Conservation (phyloP, 1,140 invertebrate species). For the Sitodiplosis mosellana region DNA sequence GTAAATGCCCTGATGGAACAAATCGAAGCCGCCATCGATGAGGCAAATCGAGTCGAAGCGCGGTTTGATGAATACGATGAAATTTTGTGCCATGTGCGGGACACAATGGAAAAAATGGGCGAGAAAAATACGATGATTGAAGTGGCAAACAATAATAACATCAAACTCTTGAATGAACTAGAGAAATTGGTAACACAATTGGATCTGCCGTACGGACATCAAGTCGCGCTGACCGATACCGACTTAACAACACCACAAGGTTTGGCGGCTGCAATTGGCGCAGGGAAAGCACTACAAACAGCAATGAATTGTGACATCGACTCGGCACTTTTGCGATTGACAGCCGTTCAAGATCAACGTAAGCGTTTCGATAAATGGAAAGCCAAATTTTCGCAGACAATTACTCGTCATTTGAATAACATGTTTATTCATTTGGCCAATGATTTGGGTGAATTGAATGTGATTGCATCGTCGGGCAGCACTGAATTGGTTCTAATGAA, state of each 20-base stretch:
- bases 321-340: slow-evolving; percentile 43
- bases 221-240: slow-evolving; percentile 50
- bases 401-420: slow-evolving; percentile 79
- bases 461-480: slow-evolving; percentile 9
- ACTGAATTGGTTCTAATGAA: slow-evolving; percentile 53
- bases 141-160: slow-evolving; percentile 69
- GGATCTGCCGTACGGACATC: slow-evolving; percentile 50
- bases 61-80: slow-evolving; percentile 60
- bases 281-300: slow-evolving; percentile 58
- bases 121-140: slow-evolving; percentile 81
- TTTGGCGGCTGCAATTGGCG: slow-evolving; percentile 54
- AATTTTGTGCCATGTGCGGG: slow-evolving; percentile 58
- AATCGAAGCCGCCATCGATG: slow-evolving; percentile 57
- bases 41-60: slow-evolving; percentile 56
- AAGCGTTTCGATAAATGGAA: slow-evolving; percentile 67
- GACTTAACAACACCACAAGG: slow-evolving; percentile 56
- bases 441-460: slow-evolving; percentile 26
- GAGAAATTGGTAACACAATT: slow-evolving; percentile 64
- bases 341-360: slow-evolving; percentile 75
- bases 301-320: slow-evolving; percentile 56
- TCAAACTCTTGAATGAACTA: slow-evolving; percentile 56
- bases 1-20: slow-evolving; percentile 71
- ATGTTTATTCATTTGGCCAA: slow-evolving; percentile 77
- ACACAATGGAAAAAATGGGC: slow-evolving; percentile 77
- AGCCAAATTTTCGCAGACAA: slow-evolving; percentile 63